A percentile compares a stretch with the other conserved stretches of the same genome.
These are phyloP conservation scores for Notiomystis cincta DNA, from an alignment of 2,113 vertebrate species.

Conservation along the genomic window DNA sequence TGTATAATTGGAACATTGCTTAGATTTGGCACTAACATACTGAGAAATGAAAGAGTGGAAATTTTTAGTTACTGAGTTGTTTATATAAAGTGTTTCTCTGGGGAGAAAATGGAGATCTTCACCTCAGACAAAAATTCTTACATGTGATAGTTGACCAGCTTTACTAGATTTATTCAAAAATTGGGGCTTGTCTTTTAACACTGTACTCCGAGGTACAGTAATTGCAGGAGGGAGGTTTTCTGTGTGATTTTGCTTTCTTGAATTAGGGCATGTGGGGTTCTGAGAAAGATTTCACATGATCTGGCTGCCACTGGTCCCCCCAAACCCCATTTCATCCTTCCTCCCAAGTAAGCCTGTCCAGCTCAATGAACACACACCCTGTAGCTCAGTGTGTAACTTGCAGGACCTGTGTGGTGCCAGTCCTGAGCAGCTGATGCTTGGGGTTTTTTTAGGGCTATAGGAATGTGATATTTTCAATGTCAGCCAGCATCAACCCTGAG, in stretches of 20 bases:
- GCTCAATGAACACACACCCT: background rate
- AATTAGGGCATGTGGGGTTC: background rate
- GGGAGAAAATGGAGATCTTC: background rate
- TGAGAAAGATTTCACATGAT: background rate
- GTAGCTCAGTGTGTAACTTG: background rate
- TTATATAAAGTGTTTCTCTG: background rate
- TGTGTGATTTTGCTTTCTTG: background rate
- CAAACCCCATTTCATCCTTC: background rate
- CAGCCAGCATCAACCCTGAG: background rate
- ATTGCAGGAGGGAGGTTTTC: background rate
- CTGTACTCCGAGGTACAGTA: background rate
- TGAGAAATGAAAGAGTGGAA: background rate
- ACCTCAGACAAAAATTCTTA: background rate
- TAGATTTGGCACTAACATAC: background rate
- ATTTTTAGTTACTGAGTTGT: background rate
- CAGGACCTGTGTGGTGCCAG: background rate
- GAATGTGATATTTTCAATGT: background rate
- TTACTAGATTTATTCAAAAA: background rate
- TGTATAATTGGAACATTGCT: background rate
- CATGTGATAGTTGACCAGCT: background rate
- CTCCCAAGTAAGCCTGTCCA: background rate
- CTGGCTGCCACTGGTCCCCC: background rate
- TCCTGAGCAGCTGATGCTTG: background rate
- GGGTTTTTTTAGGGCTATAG: background rate
- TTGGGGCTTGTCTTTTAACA: background rate